Conservation (phyloP, 2,797 vertebrate species). For the Xenops minutus region DNA sequence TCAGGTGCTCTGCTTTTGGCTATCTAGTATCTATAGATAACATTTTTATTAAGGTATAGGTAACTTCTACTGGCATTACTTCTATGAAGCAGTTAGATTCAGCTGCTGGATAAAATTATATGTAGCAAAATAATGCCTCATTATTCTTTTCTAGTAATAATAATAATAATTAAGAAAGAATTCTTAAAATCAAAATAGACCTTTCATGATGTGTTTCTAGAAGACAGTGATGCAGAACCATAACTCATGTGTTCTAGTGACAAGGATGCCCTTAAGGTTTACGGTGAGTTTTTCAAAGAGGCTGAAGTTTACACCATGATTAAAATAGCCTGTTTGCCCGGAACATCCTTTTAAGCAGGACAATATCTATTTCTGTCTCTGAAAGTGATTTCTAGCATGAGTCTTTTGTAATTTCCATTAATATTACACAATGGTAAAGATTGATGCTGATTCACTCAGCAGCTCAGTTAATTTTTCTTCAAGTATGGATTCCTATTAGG, state of each 20-base stretch:
- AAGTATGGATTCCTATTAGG: conserved; percentile 17
- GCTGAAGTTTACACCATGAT: conserved; percentile 58
- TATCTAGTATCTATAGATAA: neutral
- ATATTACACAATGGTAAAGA: conserved; percentile 60
- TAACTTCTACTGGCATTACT: neutral
- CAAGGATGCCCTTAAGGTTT: conserved; percentile 61
- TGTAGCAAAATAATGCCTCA: neutral
- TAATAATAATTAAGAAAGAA: neutral
- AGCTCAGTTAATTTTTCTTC: conserved; percentile 67
- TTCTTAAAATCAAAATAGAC: neutral
- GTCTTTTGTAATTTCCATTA: conserved; percentile 64
- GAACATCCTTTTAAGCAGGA: conserved; percentile 62
- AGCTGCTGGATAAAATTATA: neutral
- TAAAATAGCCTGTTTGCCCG: conserved; percentile 70
- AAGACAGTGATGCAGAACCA: neutral
- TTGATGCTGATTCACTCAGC: conserved; percentile 39
- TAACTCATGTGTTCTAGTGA: conserved; percentile 42
- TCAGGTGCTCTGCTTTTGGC: neutral
- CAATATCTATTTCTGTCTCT: conserved; percentile 42
- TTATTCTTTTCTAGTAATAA: neutral
- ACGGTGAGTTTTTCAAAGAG: conserved; percentile 30
- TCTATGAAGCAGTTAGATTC: neutral
- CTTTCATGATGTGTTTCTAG: conserved; percentile 1
- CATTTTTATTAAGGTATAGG: neutral
- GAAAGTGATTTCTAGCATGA: conserved; percentile 62